Base-by-base conservation (phyloP, 2,888 invertebrate genomes). In the Creontiades dilutus region DNA sequence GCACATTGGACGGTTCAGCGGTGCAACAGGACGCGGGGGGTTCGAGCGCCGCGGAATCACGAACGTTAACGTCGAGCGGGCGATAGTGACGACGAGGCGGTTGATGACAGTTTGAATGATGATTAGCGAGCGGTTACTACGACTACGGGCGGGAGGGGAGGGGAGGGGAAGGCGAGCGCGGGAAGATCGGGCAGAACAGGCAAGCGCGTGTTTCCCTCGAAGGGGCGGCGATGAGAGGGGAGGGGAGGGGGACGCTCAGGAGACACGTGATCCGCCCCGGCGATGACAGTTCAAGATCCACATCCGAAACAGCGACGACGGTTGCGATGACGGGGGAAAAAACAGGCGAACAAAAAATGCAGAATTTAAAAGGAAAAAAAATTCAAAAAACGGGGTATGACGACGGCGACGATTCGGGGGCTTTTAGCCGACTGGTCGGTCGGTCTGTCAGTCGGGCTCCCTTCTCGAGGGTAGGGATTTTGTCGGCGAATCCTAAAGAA, bases 361-460 rank as follows among this genome's bases (percentile, higher is more conserved):
- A 7, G 16, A 52, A 52, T 52, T 52, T 52, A 52, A 52, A 52
- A 52, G n/a, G 7, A 55, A 55, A 13, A 2, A 9, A 55, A 55
- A 2, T 46, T 46, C 55, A 57, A 52, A 85, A 46, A 55, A 23
- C 19, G 47, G 12, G 19, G 5, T 47, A n/a, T 84, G n/a, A 52
- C 84, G 84, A 23, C 47, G 52, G n/a, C 46, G 86, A 57, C 68
- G 86, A 57, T 19, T n/a, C 19, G n/a, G 55, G 19, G 28, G 61
- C 86, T 61, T 61, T 57, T 16, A 11, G 19, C 19, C 75, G 48
- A 52, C 85, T 61, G 87, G 87, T 48, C 87, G 86, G 68, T 55
- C 86, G 86, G 46, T 75, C 68, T 46, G 87, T 68, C 76, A 57
- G 37, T 37, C 7, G 37, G 37, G 37, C 3, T 37, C 5, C 47